phyloP scores from a whole-genome alignment of 2,113 vertebrate genomes.

The Uria aalge region DNA sequence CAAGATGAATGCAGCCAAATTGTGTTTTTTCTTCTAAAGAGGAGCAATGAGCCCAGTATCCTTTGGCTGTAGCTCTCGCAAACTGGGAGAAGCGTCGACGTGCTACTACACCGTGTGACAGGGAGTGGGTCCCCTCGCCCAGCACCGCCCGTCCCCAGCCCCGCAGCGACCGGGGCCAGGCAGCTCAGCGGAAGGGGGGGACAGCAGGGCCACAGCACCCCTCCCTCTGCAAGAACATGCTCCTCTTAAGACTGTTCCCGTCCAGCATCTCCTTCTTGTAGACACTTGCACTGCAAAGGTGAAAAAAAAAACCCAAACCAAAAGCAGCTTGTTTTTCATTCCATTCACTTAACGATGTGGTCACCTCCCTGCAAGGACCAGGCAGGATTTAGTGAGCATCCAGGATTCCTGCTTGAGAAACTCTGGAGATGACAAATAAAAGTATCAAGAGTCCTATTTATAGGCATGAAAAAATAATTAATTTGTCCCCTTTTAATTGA shows the following conservation, averaged over 20 bases:
- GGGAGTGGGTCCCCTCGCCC: background rate
- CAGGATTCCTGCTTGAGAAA: background rate
- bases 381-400: background rate
- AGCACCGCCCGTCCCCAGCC: background rate
- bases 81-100: background rate
- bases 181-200: background rate
- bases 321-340: background rate
- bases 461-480: constrained; percentile 61
- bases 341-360: background rate
- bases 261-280: background rate
- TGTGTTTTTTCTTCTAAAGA: background rate
- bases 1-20: background rate
- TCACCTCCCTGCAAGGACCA: background rate
- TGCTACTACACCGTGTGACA: fast-evolving
- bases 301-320: background rate
- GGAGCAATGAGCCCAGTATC: background rate
- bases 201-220: background rate
- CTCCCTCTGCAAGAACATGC: fast-evolving
- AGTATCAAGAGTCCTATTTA: constrained; percentile 36
- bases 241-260: background rate
- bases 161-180: background rate
- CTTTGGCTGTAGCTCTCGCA: background rate
- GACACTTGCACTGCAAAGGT: background rate
- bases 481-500: constrained; percentile 66
- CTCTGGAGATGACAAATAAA: background rate